Evolutionary conservation across 1,140 invertebrate genomes (phyloP).

Genomic region (Aphis gossypii): DNA sequence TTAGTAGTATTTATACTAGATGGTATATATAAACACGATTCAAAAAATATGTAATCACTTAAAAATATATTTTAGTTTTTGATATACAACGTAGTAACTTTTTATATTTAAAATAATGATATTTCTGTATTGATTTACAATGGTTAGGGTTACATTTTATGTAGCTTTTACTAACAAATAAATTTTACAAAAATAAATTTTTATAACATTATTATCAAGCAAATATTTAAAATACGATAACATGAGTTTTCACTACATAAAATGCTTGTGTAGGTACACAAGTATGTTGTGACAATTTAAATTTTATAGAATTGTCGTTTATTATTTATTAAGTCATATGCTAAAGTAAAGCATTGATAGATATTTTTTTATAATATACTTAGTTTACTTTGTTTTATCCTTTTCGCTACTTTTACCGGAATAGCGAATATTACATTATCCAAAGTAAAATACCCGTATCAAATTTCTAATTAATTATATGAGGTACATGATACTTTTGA

Average conservation of each 20-base stretch:
- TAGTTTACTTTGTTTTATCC: neutral
- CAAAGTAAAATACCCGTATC: too few species aligned
- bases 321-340: neutral
- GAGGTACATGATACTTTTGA: too few species aligned
- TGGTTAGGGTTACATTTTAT: neutral
- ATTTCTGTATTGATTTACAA: neutral
- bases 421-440: too few species aligned
- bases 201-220: neutral
- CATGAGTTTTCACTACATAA: neutral
- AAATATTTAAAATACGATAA: too few species aligned
- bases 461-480: too few species aligned
- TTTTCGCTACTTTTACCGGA: neutral
- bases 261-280: neutral
- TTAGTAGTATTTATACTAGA: neutral
- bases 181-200: neutral
- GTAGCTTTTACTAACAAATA: neutral
- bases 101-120: neutral
- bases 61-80: conserved; percentile 16
- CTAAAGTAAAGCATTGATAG: neutral
- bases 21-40: neutral
- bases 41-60: conserved; percentile 11
- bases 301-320: neutral
- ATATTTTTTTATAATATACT: neutral
- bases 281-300: neutral
- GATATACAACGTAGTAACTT: neutral